Evolutionary conservation across 2,888 invertebrate genomes (phyloP).

Genomic region (Physocephala rufipes): DNA sequence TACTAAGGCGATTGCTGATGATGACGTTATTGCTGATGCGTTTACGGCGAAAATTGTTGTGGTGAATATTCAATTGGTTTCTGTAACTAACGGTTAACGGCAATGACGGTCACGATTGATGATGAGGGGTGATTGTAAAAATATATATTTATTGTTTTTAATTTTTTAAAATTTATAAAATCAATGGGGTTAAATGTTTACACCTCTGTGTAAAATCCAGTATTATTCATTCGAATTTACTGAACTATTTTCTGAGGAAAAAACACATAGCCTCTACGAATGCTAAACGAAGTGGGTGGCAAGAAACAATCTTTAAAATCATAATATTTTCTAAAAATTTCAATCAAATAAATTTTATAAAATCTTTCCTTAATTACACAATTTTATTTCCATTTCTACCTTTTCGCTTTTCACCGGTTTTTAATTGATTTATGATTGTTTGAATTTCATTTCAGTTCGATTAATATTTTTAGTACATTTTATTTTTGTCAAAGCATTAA

Average conservation of each 20-base stretch:
- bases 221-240: too few species aligned
- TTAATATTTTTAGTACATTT: neutral
- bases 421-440: constrained; percentile 3
- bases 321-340: too few species aligned
- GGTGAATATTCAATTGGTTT: constrained; percentile 32
- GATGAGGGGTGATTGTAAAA: constrained; percentile 22
- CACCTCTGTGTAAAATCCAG: too few species aligned
- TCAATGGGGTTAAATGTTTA: neutral
- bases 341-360: constrained; percentile 2
- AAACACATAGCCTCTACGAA: neutral
- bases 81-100: constrained; percentile 31
- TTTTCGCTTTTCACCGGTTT: neutral
- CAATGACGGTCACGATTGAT: neutral
- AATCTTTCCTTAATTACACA: neutral
- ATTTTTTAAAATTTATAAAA: neutral
- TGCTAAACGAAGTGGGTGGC: too few species aligned
- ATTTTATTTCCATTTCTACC: neutral
- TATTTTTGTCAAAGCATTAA: too few species aligned
- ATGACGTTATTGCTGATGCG: too few species aligned
- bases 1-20: too few species aligned
- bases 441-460: neutral
- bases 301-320: neutral
- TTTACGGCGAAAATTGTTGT: neutral
- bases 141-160: constrained; percentile 5
- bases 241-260: neutral